Conservation (phyloP, 2,888 invertebrate species). For the Aleiodes testaceus region DNA sequence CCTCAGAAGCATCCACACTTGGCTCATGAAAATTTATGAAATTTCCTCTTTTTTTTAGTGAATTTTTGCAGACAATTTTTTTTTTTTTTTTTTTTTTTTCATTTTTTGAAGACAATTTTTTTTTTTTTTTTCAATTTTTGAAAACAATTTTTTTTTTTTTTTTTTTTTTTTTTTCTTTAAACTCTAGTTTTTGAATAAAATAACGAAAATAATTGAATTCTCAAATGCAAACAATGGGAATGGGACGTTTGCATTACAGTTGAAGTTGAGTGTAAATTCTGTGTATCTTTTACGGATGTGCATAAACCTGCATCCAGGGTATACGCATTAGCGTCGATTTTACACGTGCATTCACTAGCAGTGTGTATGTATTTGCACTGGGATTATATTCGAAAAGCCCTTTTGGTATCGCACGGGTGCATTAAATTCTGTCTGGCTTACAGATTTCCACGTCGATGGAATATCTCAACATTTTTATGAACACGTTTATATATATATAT, state of each 20-base stretch:
- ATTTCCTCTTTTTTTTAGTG: no score
- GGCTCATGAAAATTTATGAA: no score
- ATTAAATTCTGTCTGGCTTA: slow-evolving; percentile 37
- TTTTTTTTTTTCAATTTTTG: no score
- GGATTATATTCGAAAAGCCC: slow-evolving; percentile 23
- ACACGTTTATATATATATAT: background rate
- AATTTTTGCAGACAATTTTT: no score
- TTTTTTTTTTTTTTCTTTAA: no score
- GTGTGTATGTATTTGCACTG: slow-evolving; percentile 19
- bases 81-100: no score
- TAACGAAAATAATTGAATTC: slow-evolving; percentile 30
- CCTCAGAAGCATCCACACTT: background rate
- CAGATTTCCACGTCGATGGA: slow-evolving; percentile 16
- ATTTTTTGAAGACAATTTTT: no score
- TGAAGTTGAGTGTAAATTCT: slow-evolving; percentile 17
- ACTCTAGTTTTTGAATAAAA: no score
- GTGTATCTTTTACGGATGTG: background rate
- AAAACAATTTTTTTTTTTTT: no score
- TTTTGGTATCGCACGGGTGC: slow-evolving; percentile 36
- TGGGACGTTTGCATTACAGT: background rate
- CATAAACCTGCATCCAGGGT: background rate
- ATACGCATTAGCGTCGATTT: slow-evolving; percentile 27
- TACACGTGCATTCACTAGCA: slow-evolving; percentile 25
- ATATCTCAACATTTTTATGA: background rate
- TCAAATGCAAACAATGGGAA: background rate